These are phyloP conservation scores for Bombus affinis DNA, from an alignment of 1,140 invertebrate species.

Conservation along the genomic window DNA sequence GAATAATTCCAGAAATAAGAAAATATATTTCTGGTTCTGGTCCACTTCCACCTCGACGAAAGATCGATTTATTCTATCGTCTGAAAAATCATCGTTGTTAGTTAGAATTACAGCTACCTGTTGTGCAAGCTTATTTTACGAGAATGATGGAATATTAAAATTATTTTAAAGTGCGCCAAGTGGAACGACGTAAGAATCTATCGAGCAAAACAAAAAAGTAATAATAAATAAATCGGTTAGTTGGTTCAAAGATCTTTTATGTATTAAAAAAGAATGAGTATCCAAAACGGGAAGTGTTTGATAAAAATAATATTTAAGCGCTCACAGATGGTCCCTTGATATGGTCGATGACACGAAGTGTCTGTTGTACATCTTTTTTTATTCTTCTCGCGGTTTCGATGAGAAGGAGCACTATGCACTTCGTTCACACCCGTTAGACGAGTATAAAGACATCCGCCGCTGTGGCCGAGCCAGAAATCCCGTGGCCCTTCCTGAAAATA, in stretches of 20 bases:
- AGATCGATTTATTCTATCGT: background rate
- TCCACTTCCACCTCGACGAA: background rate
- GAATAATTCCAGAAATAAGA: background rate
- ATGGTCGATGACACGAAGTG: background rate
- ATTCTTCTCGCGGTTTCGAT: background rate
- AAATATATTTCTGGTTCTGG: background rate
- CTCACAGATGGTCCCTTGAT: background rate
- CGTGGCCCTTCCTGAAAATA: slow-evolving; percentile 67
- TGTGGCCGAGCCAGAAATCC: slow-evolving; percentile 24
- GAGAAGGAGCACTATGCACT: slow-evolving; percentile 18
- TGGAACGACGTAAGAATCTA: too few relatives aligned
- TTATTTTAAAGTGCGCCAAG: too few relatives aligned
- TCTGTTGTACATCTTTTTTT: slow-evolving; percentile 1
- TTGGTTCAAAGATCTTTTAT: too few relatives aligned
- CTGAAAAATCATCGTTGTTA: background rate
- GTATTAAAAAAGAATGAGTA: background rate
- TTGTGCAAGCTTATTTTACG: background rate
- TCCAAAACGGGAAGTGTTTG: background rate
- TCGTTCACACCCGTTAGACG: slow-evolving; percentile 47
- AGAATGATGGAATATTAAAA: background rate
- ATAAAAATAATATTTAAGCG: background rate
- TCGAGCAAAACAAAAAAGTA: too few relatives aligned
- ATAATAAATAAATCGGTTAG: too few relatives aligned
- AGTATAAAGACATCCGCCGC: slow-evolving; percentile 55
- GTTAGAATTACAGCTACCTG: background rate